Evolutionary conservation across 2,888 invertebrate genomes (phyloP), one percentile per base, ranked within the genome.

Genomic region (Tupiocoris notatus): DNA sequence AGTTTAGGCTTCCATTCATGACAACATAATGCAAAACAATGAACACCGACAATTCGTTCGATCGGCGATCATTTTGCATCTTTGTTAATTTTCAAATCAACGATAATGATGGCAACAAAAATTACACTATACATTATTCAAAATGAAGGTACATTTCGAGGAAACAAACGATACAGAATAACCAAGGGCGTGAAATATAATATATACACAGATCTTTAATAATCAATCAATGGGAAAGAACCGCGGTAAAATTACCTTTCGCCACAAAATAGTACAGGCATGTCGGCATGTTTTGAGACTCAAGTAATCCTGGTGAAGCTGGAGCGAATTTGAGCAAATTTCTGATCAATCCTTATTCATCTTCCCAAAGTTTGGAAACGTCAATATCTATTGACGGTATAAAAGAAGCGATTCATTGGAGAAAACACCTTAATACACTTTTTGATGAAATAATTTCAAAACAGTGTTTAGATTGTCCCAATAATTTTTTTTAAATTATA

Each of bases 91-190:
- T 39, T 57, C 67, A 39, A 24, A 59, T 57, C 22, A 67, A 70
- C 70, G 59, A 70, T 58, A 70, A 57, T n/a, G n/a, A 70, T 70
- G 70, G 70, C 70, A 70, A 70, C 70, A 59, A 59, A 39, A 70
- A 59, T 70, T 59, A 70, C 58, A 65, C 24, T 65, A 25, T 65
- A 65, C 65, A 65, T 39, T 39, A 39, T 63, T 63, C 23, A 63
- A 63, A 20, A 18, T 63, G 23, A 63, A 22, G 56, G 59, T 70
- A 70, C 70, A 70, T 58, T 70, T 39, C 39, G 39, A 58, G 23
- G 54, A 21, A 56, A 67, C 56, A 65, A 22, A 57, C 22, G 39
- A 65, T 39, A 65, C 67, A 22, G 22, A 21, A 56, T 57, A 22
- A 67, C 22, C 23, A n/a, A 12, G 39, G 17, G 39, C 22, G 57